Evolutionary conservation across 2,797 vertebrate species (phyloP).

Genomic region (Atherinosoma microstoma): DNA sequence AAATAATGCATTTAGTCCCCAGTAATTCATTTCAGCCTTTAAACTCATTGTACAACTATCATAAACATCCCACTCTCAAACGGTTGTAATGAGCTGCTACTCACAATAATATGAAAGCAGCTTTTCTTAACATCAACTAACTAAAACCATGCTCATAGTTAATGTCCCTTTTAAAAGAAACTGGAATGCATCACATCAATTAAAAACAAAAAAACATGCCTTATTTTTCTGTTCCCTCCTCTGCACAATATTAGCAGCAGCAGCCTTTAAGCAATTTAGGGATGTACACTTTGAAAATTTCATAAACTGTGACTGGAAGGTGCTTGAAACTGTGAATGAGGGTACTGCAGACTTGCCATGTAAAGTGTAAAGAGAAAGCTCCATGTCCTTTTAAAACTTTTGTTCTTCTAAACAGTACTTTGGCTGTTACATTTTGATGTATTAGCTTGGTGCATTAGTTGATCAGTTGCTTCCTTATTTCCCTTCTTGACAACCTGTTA

Average conservation of each 20-base stretch:
- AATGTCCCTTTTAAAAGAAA: neutral
- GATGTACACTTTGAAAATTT: slow-evolving; percentile 20
- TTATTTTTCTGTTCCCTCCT: slow-evolving; percentile 1
- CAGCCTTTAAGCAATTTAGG: slow-evolving; percentile 12
- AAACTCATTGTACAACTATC: neutral
- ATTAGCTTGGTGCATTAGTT: slow-evolving; percentile 10
- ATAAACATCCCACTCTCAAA: neutral
- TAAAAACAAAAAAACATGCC: neutral
- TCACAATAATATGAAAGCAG: neutral
- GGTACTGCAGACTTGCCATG: neutral
- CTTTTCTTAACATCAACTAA: slow-evolving; percentile 1
- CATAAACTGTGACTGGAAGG: slow-evolving; percentile 9
- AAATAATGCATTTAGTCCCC: slow-evolving; percentile 5
- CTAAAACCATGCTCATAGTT: neutral
- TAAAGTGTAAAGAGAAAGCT: slow-evolving; percentile 13
- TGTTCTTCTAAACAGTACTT: neutral
- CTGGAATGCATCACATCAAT: slow-evolving; percentile 12
- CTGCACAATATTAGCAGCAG: slow-evolving; percentile 13
- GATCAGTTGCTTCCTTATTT: slow-evolving; percentile 11
- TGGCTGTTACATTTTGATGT: slow-evolving; percentile 5
- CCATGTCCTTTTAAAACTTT: neutral
- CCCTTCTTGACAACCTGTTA: neutral
- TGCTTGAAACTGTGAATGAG: slow-evolving; percentile 10
- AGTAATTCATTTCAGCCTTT: neutral
- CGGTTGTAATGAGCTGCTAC: neutral